These are phyloP conservation scores for Odontesthes bonariensis DNA, from an alignment of 2,113 vertebrate genomes.

Conservation along the genomic window DNA sequence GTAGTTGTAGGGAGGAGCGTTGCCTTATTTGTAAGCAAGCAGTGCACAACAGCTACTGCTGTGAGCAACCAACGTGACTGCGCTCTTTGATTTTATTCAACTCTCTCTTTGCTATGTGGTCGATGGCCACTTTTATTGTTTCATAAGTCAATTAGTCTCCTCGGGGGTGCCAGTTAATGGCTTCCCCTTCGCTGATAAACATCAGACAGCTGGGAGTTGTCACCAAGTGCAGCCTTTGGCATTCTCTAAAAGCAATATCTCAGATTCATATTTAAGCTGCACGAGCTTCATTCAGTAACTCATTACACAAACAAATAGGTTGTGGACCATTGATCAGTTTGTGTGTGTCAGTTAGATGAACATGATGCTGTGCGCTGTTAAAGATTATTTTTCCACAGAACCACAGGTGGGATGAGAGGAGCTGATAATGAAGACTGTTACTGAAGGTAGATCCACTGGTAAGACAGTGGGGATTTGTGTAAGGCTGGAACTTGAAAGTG, in stretches of 20 bases:
- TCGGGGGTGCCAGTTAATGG: conserved; percentile 61
- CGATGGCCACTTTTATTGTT: conserved; percentile 73
- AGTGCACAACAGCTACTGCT: conserved; percentile 34
- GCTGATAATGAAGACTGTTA: conserved; percentile 20
- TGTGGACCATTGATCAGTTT: not conserved
- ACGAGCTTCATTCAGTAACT: conserved; percentile 13
- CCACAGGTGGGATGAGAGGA: conserved; percentile 12
- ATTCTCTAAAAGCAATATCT: conserved; percentile 24
- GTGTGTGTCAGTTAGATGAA: conserved; percentile 14
- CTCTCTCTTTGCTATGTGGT: conserved; percentile 45
- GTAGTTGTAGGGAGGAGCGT: conserved; percentile 11
- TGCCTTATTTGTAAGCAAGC: conserved; percentile 39
- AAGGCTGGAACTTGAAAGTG: not conserved
- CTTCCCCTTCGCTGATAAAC: conserved; percentile 68
- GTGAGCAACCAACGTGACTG: conserved; percentile 43
- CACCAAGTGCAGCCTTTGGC: conserved; percentile 13
- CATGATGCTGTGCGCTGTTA: not conserved
- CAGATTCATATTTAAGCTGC: conserved; percentile 36
- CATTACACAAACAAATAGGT: conserved; percentile 10
- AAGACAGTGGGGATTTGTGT: conserved; percentile 10
- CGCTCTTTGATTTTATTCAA: conserved; percentile 30
- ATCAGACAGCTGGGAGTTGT: conserved; percentile 60
- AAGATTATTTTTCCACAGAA: conserved; percentile 26
- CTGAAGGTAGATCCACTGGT: not conserved
- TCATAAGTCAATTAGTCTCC: conserved; percentile 76